These are phyloP conservation scores for Chaetorhynchus papuensis DNA, from an alignment of 2,113 vertebrate species.

Conservation along the genomic window DNA sequence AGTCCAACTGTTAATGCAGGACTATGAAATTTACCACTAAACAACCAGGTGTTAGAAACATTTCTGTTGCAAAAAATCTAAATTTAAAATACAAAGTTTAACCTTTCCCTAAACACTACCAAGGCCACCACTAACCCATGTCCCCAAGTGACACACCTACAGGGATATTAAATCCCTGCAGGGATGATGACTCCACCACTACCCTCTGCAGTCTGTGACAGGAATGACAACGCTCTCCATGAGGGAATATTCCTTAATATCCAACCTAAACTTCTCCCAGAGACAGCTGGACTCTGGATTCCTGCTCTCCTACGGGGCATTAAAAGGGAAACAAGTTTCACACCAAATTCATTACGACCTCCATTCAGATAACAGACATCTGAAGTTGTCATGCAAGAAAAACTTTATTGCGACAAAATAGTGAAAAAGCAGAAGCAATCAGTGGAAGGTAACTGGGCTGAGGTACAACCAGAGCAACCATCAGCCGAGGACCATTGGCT, in stretches of 20 bases:
- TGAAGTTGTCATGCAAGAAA: neutral
- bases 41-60: neutral
- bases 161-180: neutral
- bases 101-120: no score
- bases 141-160: no score
- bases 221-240: no score
- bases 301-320: neutral
- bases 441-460: accelerated
- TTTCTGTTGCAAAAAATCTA: neutral
- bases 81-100: neutral
- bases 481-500: accelerated
- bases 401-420: neutral
- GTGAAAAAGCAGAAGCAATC: neutral
- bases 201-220: no score
- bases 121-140: neutral
- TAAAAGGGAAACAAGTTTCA: neutral
- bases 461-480: accelerated
- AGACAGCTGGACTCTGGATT: neutral
- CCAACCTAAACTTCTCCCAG: neutral
- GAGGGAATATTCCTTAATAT: no score
- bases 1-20: no score
- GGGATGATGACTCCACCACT: no score
- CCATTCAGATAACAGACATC: neutral
- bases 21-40: neutral
- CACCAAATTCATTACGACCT: no score